A percentile compares a stretch with the other conserved stretches of the same genome.
Evolutionary conservation across 92 coral and sea anemone species (phyloP).

Genomic region (Desmophyllum pertusum): DNA sequence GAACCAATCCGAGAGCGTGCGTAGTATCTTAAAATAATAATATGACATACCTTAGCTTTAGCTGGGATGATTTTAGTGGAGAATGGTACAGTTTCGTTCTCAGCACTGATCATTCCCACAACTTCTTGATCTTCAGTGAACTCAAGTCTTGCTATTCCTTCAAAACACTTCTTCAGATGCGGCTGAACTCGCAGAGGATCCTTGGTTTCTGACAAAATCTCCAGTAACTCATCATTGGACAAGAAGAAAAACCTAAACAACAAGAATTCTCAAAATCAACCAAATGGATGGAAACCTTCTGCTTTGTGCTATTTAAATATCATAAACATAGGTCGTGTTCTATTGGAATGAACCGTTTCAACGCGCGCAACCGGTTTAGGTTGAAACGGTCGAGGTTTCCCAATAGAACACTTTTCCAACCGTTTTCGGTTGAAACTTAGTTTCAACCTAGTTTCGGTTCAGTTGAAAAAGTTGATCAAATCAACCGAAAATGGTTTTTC

Average conservation of each 20-base stretch:
- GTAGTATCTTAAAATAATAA: no score
- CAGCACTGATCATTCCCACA: slow-evolving; percentile 99
- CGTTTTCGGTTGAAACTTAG: no score
- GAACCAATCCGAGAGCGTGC: no score
- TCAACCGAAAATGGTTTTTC: no score
- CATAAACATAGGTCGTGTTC: neutral
- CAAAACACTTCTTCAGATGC: slow-evolving; percentile 98
- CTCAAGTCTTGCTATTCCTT: slow-evolving; percentile 95
- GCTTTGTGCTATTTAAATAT: neutral
- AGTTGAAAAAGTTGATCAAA: no score
- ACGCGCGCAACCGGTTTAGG: no score
- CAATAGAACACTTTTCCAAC: no score
- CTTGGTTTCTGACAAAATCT: slow-evolving; percentile 97
- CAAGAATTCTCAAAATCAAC: neutral
- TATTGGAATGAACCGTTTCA: no score
- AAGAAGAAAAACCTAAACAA: slow-evolving; percentile 90
- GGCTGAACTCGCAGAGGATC: slow-evolving; percentile 99
- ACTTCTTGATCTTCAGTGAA: slow-evolving; percentile 99
- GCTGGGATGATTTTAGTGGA: slow-evolving; percentile 93
- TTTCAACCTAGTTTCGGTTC: no score
- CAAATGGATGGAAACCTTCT: neutral
- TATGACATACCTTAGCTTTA: slow-evolving; percentile 85
- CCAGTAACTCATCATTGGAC: slow-evolving; percentile 97
- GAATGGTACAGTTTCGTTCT: slow-evolving; percentile 97
- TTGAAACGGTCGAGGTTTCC: no score